Conservation (phyloP, 2,888 invertebrate genomes). For the Nebria salina region DNA sequence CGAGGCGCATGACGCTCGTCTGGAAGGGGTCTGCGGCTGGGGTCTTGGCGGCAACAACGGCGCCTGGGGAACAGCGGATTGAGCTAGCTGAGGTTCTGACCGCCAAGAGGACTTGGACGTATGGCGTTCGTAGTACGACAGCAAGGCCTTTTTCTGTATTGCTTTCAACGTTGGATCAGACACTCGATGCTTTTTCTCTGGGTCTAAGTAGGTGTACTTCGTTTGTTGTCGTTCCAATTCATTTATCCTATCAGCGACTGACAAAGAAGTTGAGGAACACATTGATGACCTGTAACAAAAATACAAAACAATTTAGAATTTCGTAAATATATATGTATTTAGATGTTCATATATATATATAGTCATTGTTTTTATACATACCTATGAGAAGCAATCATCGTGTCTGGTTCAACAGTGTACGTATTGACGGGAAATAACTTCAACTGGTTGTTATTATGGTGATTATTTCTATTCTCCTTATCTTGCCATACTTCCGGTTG, state of each 20-base stretch:
- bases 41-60: conserved; percentile 53
- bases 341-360: neutral
- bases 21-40: conserved; percentile 63
- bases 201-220: conserved; percentile 76
- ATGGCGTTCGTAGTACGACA: conserved; percentile 83
- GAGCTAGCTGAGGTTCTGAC: conserved; percentile 68
- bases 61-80: conserved; percentile 52
- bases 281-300: conserved; percentile 56
- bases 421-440: conserved; percentile 77
- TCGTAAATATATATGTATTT: neutral
- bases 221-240: conserved; percentile 71
- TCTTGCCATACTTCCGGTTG: conserved; percentile 56
- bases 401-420: conserved; percentile 68
- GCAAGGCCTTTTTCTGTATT: conserved; percentile 82
- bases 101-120: conserved; percentile 66
- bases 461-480: conserved; percentile 60
- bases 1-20: conserved; percentile 74
- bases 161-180: conserved; percentile 80
- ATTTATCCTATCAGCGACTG: conserved; percentile 73
- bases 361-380: neutral
- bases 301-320: conserved; percentile 25
- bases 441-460: conserved; percentile 63
- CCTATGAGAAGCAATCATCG: neutral
- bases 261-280: conserved; percentile 63
- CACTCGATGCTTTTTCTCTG: conserved; percentile 76